Conservation (phyloP, 2,797 vertebrate genomes). For the Pteropus rufus region DNA sequence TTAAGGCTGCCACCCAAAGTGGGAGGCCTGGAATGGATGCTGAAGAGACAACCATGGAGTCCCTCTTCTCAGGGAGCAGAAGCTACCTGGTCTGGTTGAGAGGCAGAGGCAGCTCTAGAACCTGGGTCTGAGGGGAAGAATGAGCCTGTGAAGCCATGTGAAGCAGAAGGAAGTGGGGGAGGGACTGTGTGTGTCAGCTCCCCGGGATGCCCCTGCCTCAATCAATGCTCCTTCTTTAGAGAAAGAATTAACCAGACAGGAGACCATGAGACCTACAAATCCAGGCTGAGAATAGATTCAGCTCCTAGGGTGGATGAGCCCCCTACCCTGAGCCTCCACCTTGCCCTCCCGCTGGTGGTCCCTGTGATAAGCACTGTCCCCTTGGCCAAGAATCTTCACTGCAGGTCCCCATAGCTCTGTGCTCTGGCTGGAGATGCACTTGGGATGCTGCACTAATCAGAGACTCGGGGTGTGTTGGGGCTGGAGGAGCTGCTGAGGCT, state of each 20-base stretch:
- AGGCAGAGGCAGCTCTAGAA: not conserved
- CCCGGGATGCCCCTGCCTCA: not conserved
- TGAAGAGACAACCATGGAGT: not conserved
- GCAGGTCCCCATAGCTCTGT: accelerated
- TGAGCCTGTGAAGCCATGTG: not conserved
- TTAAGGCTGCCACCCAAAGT: not conserved
- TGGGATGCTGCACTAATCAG: not conserved
- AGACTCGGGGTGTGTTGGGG: not conserved
- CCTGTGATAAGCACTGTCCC: not conserved
- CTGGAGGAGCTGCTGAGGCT: not conserved
- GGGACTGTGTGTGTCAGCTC: not conserved
- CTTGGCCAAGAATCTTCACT: not conserved
- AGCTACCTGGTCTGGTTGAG: not conserved
- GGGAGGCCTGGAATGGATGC: not conserved
- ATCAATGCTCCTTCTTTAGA: not conserved
- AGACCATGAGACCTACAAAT: not conserved
- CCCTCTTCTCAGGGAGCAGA: not conserved
- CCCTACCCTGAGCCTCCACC: accelerated
- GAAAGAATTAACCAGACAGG: not conserved
- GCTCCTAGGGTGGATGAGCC: accelerated
- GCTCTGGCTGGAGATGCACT: not conserved
- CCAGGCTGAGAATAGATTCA: not conserved
- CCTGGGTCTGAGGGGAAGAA: accelerated
- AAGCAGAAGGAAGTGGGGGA: not conserved
- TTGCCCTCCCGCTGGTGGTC: no score